Percentiles rank a stretch among this genome's conserved stretches.
phyloP scores from a whole-genome alignment of 2,113 vertebrate species.

The Genyomyrus donnyi region DNA sequence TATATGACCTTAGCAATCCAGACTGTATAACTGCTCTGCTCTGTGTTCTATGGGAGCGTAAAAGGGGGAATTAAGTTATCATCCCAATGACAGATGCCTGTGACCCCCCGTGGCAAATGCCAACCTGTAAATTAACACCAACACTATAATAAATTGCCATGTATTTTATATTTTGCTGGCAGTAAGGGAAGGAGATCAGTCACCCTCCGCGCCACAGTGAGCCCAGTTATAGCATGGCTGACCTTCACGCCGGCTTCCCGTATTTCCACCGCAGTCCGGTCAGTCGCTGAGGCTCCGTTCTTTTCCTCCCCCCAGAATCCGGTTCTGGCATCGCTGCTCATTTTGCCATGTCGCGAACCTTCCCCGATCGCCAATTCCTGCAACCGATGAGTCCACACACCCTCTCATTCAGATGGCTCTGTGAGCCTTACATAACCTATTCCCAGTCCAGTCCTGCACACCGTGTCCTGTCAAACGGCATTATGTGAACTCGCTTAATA shows the following conservation, averaged over 20 bases:
- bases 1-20: neutral
- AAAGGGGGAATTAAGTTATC: neutral
- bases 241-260: neutral
- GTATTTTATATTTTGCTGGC: neutral
- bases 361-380: neutral
- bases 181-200: neutral
- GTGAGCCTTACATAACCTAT: neutral
- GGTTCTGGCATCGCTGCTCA: too few relatives aligned
- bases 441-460: neutral
- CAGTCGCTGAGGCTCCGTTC: neutral
- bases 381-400: neutral
- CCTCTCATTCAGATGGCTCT: neutral
- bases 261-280: neutral
- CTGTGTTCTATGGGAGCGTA: neutral
- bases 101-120: neutral
- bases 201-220: neutral
- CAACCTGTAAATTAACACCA: neutral
- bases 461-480: neutral
- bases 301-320: neutral
- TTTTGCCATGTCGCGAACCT: neutral
- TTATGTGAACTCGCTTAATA: neutral
- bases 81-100: neutral
- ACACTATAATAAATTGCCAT: neutral
- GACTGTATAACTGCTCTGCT: neutral
- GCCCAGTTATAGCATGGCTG: neutral